Percentiles rank a stretch among this genome's conserved stretches.
These are phyloP conservation scores for Lithosia quadra DNA, from an alignment of 2,888 invertebrate genomes.

Conservation along the genomic window DNA sequence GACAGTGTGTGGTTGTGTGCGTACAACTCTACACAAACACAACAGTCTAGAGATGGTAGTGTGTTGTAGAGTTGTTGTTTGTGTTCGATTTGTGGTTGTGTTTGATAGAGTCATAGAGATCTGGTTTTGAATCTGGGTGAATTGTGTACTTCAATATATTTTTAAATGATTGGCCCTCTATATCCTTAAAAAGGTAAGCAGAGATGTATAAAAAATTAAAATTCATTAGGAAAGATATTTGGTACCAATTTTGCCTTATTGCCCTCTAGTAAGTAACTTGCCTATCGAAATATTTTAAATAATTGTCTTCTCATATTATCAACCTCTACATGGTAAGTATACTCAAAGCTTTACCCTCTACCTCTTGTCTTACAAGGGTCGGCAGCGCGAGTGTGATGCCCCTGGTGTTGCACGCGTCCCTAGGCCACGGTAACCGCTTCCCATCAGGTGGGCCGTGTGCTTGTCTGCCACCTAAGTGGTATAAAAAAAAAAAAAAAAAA, in stretches of 20 bases:
- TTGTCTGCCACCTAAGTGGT: no score
- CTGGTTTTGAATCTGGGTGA: constrained; percentile 6
- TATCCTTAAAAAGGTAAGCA: neutral
- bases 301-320: no score
- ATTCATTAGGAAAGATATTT: neutral
- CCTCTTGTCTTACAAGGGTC: neutral
- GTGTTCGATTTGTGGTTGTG: constrained; percentile 21
- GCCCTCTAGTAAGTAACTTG: no score
- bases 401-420: no score
- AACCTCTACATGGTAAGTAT: neutral
- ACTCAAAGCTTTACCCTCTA: neutral
- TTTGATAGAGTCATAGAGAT: constrained; percentile 10
- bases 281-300: no score
- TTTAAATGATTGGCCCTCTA: neutral
- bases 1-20: constrained; percentile 16
- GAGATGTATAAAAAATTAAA: neutral
- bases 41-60: constrained; percentile 16
- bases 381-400: no score
- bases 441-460: no score
- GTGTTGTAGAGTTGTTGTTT: constrained; percentile 22
- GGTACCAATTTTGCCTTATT: neutral
- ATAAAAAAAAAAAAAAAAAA: no score
- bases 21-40: constrained; percentile 38
- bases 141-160: neutral
- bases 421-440: no score